phyloP scores from a whole-genome alignment of 1,140 invertebrate species.

The Chironomus tepperi region DNA sequence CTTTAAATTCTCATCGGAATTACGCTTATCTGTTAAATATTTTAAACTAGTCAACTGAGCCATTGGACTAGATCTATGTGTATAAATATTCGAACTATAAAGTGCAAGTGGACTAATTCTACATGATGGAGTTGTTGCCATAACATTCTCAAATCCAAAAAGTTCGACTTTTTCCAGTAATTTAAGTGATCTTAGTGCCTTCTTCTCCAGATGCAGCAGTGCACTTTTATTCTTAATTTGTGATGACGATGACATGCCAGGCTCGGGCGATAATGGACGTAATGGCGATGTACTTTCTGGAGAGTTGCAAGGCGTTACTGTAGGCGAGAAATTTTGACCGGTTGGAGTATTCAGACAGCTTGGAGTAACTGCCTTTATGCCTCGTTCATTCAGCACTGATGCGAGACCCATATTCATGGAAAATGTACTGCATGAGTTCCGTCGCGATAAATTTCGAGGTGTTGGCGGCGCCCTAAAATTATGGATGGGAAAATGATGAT shows the following conservation, averaged over 20 bases:
- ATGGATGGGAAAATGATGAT: background rate
- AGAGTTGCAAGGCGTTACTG: slow-evolving; percentile 75
- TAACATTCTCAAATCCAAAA: slow-evolving; percentile 57
- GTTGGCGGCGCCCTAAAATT: slow-evolving; percentile 42
- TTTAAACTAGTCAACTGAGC: slow-evolving; percentile 66
- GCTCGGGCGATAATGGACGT: slow-evolving; percentile 48
- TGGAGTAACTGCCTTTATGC: slow-evolving; percentile 62
- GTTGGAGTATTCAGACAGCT: slow-evolving; percentile 58
- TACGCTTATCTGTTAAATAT: slow-evolving; percentile 41
- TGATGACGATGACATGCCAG: slow-evolving; percentile 43
- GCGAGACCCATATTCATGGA: slow-evolving; percentile 70
- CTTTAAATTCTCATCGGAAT: slow-evolving; percentile 31
- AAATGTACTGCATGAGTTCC: slow-evolving; percentile 67
- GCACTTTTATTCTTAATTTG: slow-evolving; percentile 39
- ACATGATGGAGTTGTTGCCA: slow-evolving; percentile 43
- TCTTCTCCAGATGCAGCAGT: slow-evolving; percentile 43
- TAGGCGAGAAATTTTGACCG: slow-evolving; percentile 60
- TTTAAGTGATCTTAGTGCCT: slow-evolving; percentile 45
- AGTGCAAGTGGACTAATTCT: slow-evolving; percentile 42
- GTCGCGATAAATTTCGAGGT: slow-evolving; percentile 48
- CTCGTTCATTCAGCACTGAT: slow-evolving; percentile 70
- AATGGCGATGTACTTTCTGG: slow-evolving; percentile 46
- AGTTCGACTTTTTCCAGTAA: slow-evolving; percentile 60
- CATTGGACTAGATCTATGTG: slow-evolving; percentile 55
- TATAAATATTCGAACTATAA: slow-evolving; percentile 44